Evolutionary conservation across 2,797 vertebrate genomes (phyloP), one percentile per base, ranked within the genome.

Genomic region (Periophthalmus magnuspinnatus): DNA sequence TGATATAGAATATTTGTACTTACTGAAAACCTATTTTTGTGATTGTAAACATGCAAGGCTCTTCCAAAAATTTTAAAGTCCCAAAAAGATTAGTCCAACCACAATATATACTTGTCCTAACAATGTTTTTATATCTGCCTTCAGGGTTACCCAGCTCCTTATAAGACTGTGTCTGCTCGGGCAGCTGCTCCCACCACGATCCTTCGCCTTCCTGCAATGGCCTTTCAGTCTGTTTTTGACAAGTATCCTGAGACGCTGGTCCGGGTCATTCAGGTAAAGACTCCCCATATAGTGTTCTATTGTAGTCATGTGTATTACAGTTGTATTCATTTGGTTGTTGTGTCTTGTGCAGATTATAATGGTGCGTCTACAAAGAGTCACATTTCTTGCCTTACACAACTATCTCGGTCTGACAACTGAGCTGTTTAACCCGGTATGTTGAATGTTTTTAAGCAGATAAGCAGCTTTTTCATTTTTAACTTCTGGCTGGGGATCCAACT

Each of bases 321-420:
- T 1, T 55, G 4, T 60, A 19, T 54, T 17, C 11, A 14, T 24
- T 56, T 3, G 54, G 2, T 65, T 78, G 14, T 1, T n/a, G 41
- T 64, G 50, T 47, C 28, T 7, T 55, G 28, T 77, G 22, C 66
- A 99, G 96, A 98, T 98, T 75, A 98, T 98, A 87, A 98, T 98
- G 97, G 96, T 98, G 59, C 93, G 97, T 70, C 95, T 98, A 36
- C 97, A 99, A 89, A 94, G 97, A 75, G 96, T 98, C 72, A 98
- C 97, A 0, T 98, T 99, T 77, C 91, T 98, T 1, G 96, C 96
- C 34, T 81, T 98, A 75, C 95, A 99, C 89, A 96, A 97, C 92
- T 97, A 98, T 90, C 94, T 99, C 2, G 97, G 97, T 16, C 91
- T 99, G 82, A 98, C 96, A n/a, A 96, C 95, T 0, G 97, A 99